Evolutionary conservation across 1,140 invertebrate species (phyloP), one percentile per base, ranked within the genome.

Genomic region (Geopemphigus sp.): DNA sequence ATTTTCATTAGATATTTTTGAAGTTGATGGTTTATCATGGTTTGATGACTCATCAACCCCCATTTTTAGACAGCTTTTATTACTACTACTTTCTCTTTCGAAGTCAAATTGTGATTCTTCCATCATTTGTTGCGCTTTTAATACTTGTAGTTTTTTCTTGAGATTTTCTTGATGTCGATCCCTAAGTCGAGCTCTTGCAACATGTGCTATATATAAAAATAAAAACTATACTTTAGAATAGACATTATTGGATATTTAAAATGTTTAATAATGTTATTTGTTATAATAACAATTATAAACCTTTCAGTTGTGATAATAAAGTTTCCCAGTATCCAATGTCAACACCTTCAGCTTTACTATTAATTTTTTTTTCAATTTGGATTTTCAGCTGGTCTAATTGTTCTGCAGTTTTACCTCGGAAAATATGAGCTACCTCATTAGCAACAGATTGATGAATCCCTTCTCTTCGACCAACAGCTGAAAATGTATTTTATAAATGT

Each of bases 321-420:
- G 93, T 95, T 87, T 99, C 97, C 96, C 97, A 99, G 86, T 98
- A 99, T 68, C 94, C 94, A 81, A 98, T 93, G 87, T 99, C 97
- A 59, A 98, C 91, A 53, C 96, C 96, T 85, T 96, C 95, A 61
- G 91, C 90, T 74, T 93, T 90, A 0, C 90, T 90, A 82, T 87
- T 88, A 50, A 98, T 94, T 88, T 99, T 99, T 12, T 88, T 87
- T 85, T 96, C 93, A 83, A 99, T 98, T 85, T 94, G 91, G 19
- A 88, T 86, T 84, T 98, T 92, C 81, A 99, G 86, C 61, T 91
- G 89, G 82, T 92, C 90, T 78, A 99, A 87, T 85, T 98, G 95
- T 1, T 88, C 87, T 1, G 95, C 93, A 0, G 94, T 93, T 88
- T 99, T 99, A 5, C 95, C 95, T 86, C 96, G 95, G 85, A 99